A percentile compares a stretch with the other conserved stretches of the same genome.
Evolutionary conservation across 2,888 invertebrate species (phyloP).

Genomic region (Mesoligia furuncula): DNA sequence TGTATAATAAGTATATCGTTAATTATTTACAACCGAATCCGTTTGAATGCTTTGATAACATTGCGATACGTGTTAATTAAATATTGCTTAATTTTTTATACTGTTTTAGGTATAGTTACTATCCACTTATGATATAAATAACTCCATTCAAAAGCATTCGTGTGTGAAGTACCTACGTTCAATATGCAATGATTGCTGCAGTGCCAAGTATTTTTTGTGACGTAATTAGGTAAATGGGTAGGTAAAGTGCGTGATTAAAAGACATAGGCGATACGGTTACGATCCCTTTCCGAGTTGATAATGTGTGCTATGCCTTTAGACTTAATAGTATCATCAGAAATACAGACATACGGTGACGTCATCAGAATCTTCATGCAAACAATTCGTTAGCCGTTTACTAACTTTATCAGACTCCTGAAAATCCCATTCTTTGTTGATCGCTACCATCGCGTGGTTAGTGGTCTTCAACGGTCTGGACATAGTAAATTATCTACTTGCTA

Average conservation of each 20-base stretch:
- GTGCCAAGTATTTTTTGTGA: slow-evolving; percentile 9
- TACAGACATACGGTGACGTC: slow-evolving; percentile 12
- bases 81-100: slow-evolving; percentile 5
- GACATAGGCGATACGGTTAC: too few species aligned
- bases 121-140: background rate
- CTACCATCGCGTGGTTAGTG: background rate
- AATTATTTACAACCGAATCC: slow-evolving; percentile 28
- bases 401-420: background rate
- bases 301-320: background rate
- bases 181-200: slow-evolving; percentile 1
- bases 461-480: background rate
- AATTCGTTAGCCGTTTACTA: background rate
- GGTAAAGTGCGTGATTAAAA: slow-evolving; percentile 5
- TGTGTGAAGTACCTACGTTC: background rate
- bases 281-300: too few species aligned
- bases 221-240: slow-evolving; percentile 4
- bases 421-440: background rate
- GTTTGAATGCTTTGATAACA: slow-evolving; percentile 28
- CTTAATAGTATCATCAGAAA: slow-evolving; percentile 3
- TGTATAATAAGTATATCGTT: slow-evolving; percentile 7
- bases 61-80: slow-evolving; percentile 21
- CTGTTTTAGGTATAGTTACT: background rate
- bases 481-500: background rate
- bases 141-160: slow-evolving; percentile 20
- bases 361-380: slow-evolving; percentile 12